Evolutionary conservation across 2,113 vertebrate species (phyloP).

Genomic region (Anser brachyrhynchus): DNA sequence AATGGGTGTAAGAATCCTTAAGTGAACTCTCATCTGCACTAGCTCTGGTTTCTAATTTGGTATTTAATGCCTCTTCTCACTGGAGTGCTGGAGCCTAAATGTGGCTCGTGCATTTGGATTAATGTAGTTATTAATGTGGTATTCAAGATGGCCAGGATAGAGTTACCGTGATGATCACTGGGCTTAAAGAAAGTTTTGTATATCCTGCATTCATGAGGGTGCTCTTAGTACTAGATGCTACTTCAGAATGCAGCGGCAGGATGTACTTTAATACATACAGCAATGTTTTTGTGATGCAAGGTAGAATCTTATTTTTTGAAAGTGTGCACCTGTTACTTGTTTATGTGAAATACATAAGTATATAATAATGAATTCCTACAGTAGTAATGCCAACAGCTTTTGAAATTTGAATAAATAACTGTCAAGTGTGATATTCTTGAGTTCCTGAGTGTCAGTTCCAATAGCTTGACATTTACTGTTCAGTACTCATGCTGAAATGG

Average conservation of each 20-base stretch:
- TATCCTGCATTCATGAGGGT: neutral
- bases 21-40: slow-evolving; percentile 16
- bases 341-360: neutral
- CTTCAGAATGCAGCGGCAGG: neutral
- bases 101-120: neutral
- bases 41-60: slow-evolving; percentile 25
- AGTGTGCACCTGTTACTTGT: neutral
- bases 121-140: neutral
- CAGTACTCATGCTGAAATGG: neutral
- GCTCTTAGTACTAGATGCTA: neutral
- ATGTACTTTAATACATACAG: neutral
- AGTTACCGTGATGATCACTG: neutral
- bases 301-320: neutral
- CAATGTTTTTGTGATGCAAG: neutral
- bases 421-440: neutral
- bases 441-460: neutral
- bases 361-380: neutral
- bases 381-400: neutral
- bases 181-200: neutral
- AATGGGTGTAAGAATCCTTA: slow-evolving; percentile 1
- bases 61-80: neutral
- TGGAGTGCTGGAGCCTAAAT: neutral
- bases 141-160: neutral
- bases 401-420: neutral
- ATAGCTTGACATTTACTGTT: neutral